Evolutionary conservation across 2,888 invertebrate genomes (phyloP), one percentile per base, ranked within the genome.

Genomic region (Gymnosoma rotundatum): DNA sequence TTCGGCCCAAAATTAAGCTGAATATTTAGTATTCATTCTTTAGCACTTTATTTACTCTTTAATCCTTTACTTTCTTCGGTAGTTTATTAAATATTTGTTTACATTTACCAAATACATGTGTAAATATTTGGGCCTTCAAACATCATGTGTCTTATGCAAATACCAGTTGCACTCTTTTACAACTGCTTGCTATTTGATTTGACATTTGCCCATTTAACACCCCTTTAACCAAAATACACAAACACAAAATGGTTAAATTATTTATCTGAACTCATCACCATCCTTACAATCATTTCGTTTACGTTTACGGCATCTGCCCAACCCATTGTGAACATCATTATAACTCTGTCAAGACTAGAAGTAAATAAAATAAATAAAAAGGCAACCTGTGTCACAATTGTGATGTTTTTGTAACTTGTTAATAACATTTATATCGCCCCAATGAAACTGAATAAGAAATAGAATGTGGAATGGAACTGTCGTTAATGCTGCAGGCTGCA

Each of bases 361-460:
- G 21, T 20, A 67, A 20, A 21, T 9, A 54, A 67, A 6, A 42
- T 12, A 42, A 42, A 73, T n/a, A 80, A 81, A 58, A 75, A 58
- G 58, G 75, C 64, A 70, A 82, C 75, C 81, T 82, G 81, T 81
- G 81, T 82, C 75, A 75, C 63, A 75, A 38, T 64, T 81, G 83
- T 84, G 78, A 73, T 84, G 80, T 84, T 84, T 84, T 70, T 84
- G 60, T 78, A 81, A 81, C 81, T 84, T 84, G 78, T 84, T 84
- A 84, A 84, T 74, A 84, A 78, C 81, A 74, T 84, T 84, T 84
- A 79, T 74, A 79, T 78, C 81, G 81, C 70, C 70, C 78, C 81
- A 82, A 70, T 70, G 70, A 82, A 72, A 72, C 76, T 70, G 42
- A 81, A 81, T 75, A 58, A 45, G 66, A 66, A 79, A 60, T 73